A percentile compares a stretch with the other conserved stretches of the same genome.
phyloP scores from a whole-genome alignment of 2,797 vertebrate genomes.

The Lepilemur ruficaudatus region DNA sequence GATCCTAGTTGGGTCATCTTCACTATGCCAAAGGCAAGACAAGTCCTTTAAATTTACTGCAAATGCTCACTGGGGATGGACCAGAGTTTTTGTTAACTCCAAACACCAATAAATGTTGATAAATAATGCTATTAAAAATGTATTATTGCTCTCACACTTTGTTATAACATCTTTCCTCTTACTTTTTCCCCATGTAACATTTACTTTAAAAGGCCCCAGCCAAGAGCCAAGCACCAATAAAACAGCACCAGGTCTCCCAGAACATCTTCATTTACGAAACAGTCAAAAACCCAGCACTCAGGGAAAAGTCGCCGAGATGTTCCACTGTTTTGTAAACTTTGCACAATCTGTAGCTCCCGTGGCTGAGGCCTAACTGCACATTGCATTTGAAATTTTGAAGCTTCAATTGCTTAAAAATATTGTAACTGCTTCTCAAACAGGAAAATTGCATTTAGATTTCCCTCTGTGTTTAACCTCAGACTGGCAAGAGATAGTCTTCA shows the following conservation, averaged over 20 bases:
- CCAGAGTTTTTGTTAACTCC: constrained; percentile 62
- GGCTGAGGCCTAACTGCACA: constrained; percentile 58
- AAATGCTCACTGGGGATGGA: constrained; percentile 45
- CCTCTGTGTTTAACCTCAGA: constrained; percentile 78
- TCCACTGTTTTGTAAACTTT: constrained; percentile 71
- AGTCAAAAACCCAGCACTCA: neutral
- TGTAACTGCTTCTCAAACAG: constrained; percentile 76
- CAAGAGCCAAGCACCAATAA: constrained; percentile 50
- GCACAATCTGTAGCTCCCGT: constrained; percentile 44
- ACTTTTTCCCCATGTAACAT: constrained; percentile 48
- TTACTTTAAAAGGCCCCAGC: constrained; percentile 66
- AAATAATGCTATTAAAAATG: constrained; percentile 75
- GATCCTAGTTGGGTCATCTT: constrained; percentile 46
- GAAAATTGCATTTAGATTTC: constrained; percentile 75
- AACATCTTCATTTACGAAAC: constrained; percentile 50
- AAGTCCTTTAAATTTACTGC: constrained; percentile 64
- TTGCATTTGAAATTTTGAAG: constrained; percentile 71
- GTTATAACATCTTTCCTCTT: constrained; percentile 63
- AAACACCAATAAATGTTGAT: constrained; percentile 68
- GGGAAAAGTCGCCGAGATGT: constrained; percentile 20
- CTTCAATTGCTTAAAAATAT: constrained; percentile 78
- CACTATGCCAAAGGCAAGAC: constrained; percentile 54
- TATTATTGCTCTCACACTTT: constrained; percentile 65
- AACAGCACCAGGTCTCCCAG: constrained; percentile 33
- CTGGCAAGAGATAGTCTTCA: constrained; percentile 70